Evolutionary conservation across 2,888 invertebrate species (phyloP), one percentile per base, ranked within the genome.

Genomic region (Pyrrhosoma nymphula): DNA sequence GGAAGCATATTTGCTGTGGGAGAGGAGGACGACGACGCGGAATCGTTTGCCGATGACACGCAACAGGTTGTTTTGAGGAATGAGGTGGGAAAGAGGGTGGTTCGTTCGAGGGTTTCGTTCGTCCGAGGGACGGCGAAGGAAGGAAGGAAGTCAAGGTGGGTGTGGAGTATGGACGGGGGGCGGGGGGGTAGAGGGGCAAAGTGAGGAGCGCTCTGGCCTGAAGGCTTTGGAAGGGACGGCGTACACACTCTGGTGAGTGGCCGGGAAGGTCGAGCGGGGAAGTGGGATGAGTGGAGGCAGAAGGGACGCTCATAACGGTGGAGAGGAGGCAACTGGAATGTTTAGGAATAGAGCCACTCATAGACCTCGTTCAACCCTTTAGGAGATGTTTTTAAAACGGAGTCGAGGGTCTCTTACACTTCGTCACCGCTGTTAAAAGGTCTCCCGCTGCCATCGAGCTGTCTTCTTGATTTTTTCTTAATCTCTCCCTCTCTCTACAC

Each of bases 51-150:
- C 91, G 91, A 91, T 91, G 91, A 91, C 91, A 63, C 56, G 91
- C 91, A 91, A 91, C 91, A 91, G 91, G 91, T 91, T 91, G 91
- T 23, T 91, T 91, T 56, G 91, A 56, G 91, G 91, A 91, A 35
- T 60, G 91, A 60, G 18, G 56, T 30, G 60, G 35, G 56, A 39
- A 63, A 39, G 63, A 63, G 63, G 63, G 82, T 35, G 8, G 47
- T 56, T 10, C 26, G 82, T 23, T 35, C 16, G 82, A 82, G 82
- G 82, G 82, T 82, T 82, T 35, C 18, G 82, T 82, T 35, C 18
- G 82, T 23, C 35, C 35, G 82, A 82, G 82, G 82, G 35, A 35
- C 30, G 82, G 82, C 14, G 30, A 35, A 82, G 82, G 10, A 69
- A 82, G 30, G 82, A 35, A 82, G 35, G 82, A 82, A 82, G 82